Evolutionary conservation across 2,888 invertebrate genomes (phyloP).

Genomic region (Xylota sylvarum): DNA sequence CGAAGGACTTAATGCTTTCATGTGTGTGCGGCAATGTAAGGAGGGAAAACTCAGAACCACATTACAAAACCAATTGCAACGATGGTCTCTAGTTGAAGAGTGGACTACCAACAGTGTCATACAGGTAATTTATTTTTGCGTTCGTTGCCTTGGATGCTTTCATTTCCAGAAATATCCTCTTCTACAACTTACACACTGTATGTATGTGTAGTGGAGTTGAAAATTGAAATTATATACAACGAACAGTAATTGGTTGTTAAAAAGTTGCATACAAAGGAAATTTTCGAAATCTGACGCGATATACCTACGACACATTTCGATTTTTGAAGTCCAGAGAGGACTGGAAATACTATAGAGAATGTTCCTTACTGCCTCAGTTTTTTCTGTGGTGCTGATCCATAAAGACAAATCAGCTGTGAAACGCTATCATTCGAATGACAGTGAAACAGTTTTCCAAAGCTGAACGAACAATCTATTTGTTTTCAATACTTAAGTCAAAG

Average conservation of each 20-base stretch:
- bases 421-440: not conserved
- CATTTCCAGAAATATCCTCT: conserved; percentile 25
- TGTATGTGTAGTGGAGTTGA: conserved; percentile 31
- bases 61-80: conserved; percentile 56
- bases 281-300: not conserved
- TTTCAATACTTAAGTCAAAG: too few relatives aligned
- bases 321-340: too few relatives aligned
- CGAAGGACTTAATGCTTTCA: conserved; percentile 26
- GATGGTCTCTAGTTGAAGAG: conserved; percentile 41
- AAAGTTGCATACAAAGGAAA: conserved; percentile 48
- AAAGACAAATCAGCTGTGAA: too few relatives aligned
- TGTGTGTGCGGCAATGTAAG: too few relatives aligned
- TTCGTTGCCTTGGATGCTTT: conserved; percentile 9
- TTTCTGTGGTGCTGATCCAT: too few relatives aligned
- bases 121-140: conserved; percentile 59
- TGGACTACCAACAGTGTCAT: conserved; percentile 32
- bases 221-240: conserved; percentile 33
- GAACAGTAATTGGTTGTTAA: conserved; percentile 58
- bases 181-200: not conserved
- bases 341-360: too few relatives aligned
- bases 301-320: conserved; percentile 11
- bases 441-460: too few relatives aligned
- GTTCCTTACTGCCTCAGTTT: too few relatives aligned
- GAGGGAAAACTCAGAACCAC: conserved; percentile 48
- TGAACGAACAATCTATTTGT: too few relatives aligned